phyloP scores from a whole-genome alignment of 1,140 invertebrate species.

The Megalopta genalis region DNA sequence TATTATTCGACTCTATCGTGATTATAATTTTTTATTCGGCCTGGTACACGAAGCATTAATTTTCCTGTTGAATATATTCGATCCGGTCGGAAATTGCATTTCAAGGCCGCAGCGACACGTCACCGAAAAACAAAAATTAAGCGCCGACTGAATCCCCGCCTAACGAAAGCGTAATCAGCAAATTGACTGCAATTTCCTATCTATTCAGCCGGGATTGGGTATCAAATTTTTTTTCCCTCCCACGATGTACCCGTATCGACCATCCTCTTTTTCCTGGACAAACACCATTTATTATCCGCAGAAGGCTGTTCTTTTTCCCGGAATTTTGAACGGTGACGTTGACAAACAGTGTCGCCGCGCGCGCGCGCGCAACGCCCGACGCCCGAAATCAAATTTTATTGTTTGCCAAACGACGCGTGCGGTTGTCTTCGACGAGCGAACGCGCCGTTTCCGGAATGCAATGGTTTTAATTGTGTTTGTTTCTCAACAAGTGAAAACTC shows the following conservation, averaged over 20 bases:
- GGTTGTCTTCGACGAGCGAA: background rate
- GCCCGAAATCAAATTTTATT: too few relatives aligned
- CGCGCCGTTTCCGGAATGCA: background rate
- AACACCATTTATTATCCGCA: background rate
- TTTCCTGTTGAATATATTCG: too few relatives aligned
- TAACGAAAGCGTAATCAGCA: conserved; percentile 6
- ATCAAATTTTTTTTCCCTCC: too few relatives aligned
- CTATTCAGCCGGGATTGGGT: background rate
- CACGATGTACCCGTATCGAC: background rate
- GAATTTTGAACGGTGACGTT: background rate
- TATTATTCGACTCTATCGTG: too few relatives aligned
- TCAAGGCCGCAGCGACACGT: background rate
- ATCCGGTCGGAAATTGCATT: background rate
- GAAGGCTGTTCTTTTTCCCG: background rate
- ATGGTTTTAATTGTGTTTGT: background rate
- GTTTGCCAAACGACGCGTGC: too few relatives aligned
- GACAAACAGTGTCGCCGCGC: background rate
- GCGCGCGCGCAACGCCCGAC: too few relatives aligned
- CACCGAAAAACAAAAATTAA: background rate
- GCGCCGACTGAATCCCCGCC: background rate
- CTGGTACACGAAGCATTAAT: too few relatives aligned
- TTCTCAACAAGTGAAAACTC: background rate
- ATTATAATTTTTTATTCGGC: too few relatives aligned
- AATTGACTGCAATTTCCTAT: background rate
- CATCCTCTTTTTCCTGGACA: background rate